Evolutionary conservation across 2,888 invertebrate genomes (phyloP).

Genomic region (Epirrhoe tristata): DNA sequence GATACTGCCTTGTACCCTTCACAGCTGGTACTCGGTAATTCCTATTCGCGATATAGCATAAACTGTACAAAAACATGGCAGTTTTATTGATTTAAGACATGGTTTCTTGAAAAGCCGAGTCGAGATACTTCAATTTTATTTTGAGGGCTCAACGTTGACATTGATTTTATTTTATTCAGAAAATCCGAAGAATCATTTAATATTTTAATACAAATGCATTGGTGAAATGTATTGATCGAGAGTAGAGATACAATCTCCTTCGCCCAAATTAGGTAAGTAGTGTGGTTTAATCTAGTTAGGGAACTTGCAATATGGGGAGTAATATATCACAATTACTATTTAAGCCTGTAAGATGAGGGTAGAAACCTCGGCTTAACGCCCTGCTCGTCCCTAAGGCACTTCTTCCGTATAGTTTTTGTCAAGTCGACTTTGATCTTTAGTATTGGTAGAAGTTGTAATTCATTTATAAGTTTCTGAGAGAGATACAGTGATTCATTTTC

Average conservation of each 20-base stretch:
- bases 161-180: too few species aligned
- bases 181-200: too few species aligned
- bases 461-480: constrained; percentile 11
- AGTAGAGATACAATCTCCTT: neutral
- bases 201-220: neutral
- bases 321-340: neutral
- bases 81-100: constrained; percentile 11
- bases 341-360: neutral
- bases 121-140: too few species aligned
- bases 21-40: constrained; percentile 4
- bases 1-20: constrained; percentile 6
- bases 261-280: neutral
- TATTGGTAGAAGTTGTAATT: constrained; percentile 18
- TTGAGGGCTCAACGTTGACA: too few species aligned
- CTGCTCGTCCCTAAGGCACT: constrained; percentile 6
- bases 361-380: constrained; percentile 9
- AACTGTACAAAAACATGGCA: constrained; percentile 11
- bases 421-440: constrained; percentile 17
- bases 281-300: neutral
- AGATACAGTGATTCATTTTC: constrained; percentile 9
- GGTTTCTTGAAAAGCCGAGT: neutral
- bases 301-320: neutral
- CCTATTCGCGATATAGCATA: constrained; percentile 6
- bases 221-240: neutral
- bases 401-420: constrained; percentile 20